Evolutionary conservation across 2,113 vertebrate genomes (phyloP), one percentile per base, ranked within the genome.

Genomic region (Hypomesus transpacificus): DNA sequence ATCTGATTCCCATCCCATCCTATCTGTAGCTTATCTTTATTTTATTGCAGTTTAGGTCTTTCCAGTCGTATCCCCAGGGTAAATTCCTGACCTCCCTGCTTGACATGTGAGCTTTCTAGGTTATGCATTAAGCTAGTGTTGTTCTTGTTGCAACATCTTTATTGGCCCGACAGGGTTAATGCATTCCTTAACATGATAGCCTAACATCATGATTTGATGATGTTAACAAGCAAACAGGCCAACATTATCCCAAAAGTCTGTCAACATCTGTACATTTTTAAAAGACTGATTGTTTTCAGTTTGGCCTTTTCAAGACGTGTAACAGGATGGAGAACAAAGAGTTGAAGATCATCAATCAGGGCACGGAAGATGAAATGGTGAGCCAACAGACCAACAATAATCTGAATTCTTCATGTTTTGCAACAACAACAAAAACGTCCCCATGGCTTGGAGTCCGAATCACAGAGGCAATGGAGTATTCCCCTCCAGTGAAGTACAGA

Each of bases 321-420:
- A 75, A 71, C 90, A 92, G 82, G 69, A 96, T 97, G 95, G 93
- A 93, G 81, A 94, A 86, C 70, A 90, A 88, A 80, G 94, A 94
- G 73, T 89, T 85, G 73, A 93, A 92, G 73, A 88, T 91, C 71
- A 88, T 97, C 73, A 96, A 96, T 81, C 87, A 92, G 85, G 92
- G 89, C 71, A 91, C 93, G 78, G 95, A 97, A 83, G 94, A 97
- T 83, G 96, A 97, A 89, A 95, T 97, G 96, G 96, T 97, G 91
- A 92, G 61, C 59, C 13, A 14, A 7, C 50, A 8, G 20, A 66
- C 51, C 67, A 31, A 17, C 24, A 18, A 46, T 9, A 46, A 46
- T 46, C 39, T 11, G 39, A 46, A 46, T 46, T 46, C 39, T 46
- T 11, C 7, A 46, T 46, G 39, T 46, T 5, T 13, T 46, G 39